A percentile compares a stretch with the other conserved stretches of the same genome.
Conservation (phyloP, 2,113 vertebrate genomes). For the Saccopteryx bilineata region DNA sequence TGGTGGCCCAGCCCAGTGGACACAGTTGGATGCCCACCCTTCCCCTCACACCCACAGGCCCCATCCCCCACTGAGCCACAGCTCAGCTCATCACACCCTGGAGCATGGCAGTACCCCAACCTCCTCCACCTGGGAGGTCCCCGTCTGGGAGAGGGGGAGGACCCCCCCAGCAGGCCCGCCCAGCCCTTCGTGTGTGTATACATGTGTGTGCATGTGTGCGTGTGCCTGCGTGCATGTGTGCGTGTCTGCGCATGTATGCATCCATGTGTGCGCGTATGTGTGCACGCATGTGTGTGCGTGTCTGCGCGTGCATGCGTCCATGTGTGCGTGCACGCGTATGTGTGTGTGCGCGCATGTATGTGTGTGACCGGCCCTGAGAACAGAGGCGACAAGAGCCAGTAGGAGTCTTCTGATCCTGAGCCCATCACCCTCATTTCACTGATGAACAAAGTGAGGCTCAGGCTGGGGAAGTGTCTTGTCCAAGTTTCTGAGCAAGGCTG, state of each 20-base stretch:
- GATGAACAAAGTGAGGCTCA: neutral
- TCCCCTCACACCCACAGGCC: neutral
- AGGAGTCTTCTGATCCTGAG: neutral
- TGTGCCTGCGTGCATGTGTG: neutral
- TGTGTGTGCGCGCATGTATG: neutral
- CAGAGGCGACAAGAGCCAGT: neutral
- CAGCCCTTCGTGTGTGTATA: accelerated
- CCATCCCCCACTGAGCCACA: neutral
- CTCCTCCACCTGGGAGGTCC: neutral
- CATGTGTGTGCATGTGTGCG: neutral
- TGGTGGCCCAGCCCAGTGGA: neutral
- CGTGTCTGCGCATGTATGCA: too few relatives aligned
- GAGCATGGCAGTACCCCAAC: neutral
- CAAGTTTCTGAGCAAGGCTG: neutral
- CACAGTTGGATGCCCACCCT: slow-evolving; percentile 13
- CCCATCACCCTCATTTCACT: neutral
- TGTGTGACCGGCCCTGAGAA: neutral
- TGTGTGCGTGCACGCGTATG: too few relatives aligned
- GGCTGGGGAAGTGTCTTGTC: neutral
- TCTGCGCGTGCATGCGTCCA: neutral
- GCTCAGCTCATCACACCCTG: neutral
- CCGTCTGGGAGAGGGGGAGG: neutral
- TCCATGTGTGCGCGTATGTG: neutral
- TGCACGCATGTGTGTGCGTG: too few relatives aligned
- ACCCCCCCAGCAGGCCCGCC: neutral